Percentiles rank a stretch among this genome's conserved stretches.
These are phyloP conservation scores for Chitala chitala DNA, from an alignment of 2,113 vertebrate species.

Conservation along the genomic window DNA sequence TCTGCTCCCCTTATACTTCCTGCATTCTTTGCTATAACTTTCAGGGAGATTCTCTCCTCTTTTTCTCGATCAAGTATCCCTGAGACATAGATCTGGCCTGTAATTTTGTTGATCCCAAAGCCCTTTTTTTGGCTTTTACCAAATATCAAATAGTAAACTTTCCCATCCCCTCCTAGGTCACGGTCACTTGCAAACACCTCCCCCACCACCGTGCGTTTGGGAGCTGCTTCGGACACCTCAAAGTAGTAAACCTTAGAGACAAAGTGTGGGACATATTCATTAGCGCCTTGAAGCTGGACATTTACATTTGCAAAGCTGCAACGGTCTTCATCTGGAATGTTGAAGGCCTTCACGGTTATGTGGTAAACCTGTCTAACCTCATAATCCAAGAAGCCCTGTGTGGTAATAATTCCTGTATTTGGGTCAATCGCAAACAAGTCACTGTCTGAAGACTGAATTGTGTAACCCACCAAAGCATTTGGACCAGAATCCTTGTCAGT, in stretches of 20 bases:
- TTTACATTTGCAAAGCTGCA: constrained; percentile 87
- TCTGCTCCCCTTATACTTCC: constrained; percentile 88
- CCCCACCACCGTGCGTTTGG: constrained; percentile 80
- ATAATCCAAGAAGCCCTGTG: constrained; percentile 95
- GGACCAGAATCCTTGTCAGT: constrained; percentile 79
- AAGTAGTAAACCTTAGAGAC: constrained; percentile 95
- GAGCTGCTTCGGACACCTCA: constrained; percentile 89
- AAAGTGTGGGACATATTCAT: constrained; percentile 96
- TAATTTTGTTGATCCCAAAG: constrained; percentile 77
- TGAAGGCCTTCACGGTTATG: constrained; percentile 88
- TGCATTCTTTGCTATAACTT: constrained; percentile 86
- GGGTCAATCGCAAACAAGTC: constrained; percentile 95
- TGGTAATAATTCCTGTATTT: constrained; percentile 89
- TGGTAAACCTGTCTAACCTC: constrained; percentile 94
- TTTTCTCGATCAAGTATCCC: constrained; percentile 86
- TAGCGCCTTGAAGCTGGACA: constrained; percentile 84
- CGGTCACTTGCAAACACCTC: constrained; percentile 98
- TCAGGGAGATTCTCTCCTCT: constrained; percentile 84
- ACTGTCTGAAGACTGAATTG: constrained; percentile 87
- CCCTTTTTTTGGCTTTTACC: constrained; percentile 85
- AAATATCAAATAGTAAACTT: constrained; percentile 90
- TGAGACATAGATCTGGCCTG: constrained; percentile 85
- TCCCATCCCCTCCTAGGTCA: constrained; percentile 83
- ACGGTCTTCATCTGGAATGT: constrained; percentile 87
- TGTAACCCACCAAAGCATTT: constrained; percentile 83